Base-by-base conservation (phyloP, 2,888 invertebrate genomes). In the Zeuzera pyrina region DNA sequence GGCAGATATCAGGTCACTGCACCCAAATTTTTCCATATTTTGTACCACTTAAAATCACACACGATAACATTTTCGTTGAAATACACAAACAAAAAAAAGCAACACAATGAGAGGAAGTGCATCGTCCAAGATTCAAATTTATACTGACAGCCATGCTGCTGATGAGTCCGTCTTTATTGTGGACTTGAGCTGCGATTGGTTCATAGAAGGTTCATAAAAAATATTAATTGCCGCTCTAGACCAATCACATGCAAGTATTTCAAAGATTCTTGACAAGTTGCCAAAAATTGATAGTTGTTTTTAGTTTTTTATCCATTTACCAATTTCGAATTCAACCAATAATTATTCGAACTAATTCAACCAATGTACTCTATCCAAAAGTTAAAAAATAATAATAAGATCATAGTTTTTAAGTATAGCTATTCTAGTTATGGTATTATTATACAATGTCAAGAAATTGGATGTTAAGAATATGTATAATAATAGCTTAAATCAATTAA, bases 71-170 rank as follows among this genome's bases (percentile, higher is more conserved):
- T 76, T 71, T 76, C 78, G 77, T 70, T 68, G 69, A 70, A 69
- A 64, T 71, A 68, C 73, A 78, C 72, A 76, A 78, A 79, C 70
- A 83, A 79, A 81, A 84, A 84, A 84, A 79, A 74, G 76, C 85
- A 84, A 84, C 77, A 70, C 85, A 86, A 88, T 87, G 89, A 90
- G 89, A 92, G 91, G 91, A 89, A 90, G 88, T 87, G 88, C 91
- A 92, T 92, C 88, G 86, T 89, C 81, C 88, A 87, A 89, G 88
- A 88, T 89, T 91, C 92, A 93, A 91, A 93, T 95, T 92, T 95
- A 95, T 95, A 96, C 94, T 95, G 94, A 91, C 93, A 92, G 93
- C 93, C 93, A 94, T 93, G 89, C 91, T 92, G 91, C 88, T 87
- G 88, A 88, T 87, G 89, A 89, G 88, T 88, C 89, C 88, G 89